Evolutionary conservation across 2,797 vertebrate species (phyloP).

Genomic region (Myotis planiceps): DNA sequence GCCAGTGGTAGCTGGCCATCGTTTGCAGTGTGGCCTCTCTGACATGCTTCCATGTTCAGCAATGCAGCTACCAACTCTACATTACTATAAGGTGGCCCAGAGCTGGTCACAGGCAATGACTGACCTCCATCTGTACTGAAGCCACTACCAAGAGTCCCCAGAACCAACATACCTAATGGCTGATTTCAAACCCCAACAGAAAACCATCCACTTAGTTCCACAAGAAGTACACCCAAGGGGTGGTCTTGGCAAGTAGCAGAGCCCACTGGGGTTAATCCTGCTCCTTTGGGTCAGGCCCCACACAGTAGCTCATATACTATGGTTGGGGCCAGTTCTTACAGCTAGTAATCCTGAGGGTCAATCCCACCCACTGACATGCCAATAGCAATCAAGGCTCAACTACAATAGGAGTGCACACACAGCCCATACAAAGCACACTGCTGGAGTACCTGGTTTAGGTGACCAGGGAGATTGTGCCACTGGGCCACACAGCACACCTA

Average conservation of each 20-base stretch:
- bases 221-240: not conserved
- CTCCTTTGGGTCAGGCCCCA: not conserved
- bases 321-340: not conserved
- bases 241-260: not conserved
- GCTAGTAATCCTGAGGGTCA: not conserved
- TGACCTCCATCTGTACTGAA: not conserved
- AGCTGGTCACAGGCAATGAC: not conserved
- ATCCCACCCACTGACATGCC: not conserved
- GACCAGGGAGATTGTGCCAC: not conserved
- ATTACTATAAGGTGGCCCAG: not conserved
- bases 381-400: not conserved
- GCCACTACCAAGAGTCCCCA: not conserved
- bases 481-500: not conserved
- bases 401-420: not conserved
- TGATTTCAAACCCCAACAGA: not conserved
- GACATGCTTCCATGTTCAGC: not conserved
- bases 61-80: not conserved
- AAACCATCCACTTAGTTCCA: not conserved
- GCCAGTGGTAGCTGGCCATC: not conserved
- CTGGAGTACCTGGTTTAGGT: not conserved
- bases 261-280: not conserved
- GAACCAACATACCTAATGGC: not conserved
- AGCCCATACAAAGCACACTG: not conserved
- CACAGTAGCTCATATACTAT: not conserved
- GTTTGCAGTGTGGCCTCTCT: not conserved